These are phyloP conservation scores for Axis porcinus DNA, from an alignment of 2,113 vertebrate genomes.

Conservation along the genomic window DNA sequence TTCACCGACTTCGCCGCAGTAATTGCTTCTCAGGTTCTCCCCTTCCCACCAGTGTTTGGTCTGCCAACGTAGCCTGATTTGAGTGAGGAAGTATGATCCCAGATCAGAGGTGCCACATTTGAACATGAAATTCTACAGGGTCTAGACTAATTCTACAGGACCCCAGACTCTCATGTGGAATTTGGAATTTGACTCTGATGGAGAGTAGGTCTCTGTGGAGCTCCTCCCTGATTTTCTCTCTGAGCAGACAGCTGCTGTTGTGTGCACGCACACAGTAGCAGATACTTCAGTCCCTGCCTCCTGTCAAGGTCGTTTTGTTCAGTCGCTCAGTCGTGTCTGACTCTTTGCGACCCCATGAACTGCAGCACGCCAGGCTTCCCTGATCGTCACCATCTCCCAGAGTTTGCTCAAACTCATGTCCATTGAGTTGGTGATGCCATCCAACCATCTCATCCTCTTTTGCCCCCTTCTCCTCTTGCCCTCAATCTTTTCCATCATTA, in stretches of 20 bases:
- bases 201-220: not conserved
- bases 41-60: not conserved
- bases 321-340: fast-evolving
- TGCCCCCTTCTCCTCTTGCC: not conserved
- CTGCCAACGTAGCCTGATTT: too few relatives aligned
- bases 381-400: not conserved
- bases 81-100: not conserved
- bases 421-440: not conserved
- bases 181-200: not conserved
- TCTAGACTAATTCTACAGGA: too few relatives aligned
- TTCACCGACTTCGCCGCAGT: fast-evolving
- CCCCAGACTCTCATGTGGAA: not conserved
- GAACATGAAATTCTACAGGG: not conserved
- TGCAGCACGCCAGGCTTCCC: not conserved
- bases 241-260: not conserved
- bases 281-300: not conserved
- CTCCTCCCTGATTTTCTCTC: not conserved
- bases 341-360: not conserved
- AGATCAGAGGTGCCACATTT: not conserved
- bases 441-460: not conserved
- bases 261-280: not conserved
- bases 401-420: not conserved
- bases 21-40: not conserved
- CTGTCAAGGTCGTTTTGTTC: not conserved
- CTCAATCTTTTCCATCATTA: not conserved